Base-by-base conservation (phyloP, 1,140 invertebrate species). In the Spodoptera frugiperda region DNA sequence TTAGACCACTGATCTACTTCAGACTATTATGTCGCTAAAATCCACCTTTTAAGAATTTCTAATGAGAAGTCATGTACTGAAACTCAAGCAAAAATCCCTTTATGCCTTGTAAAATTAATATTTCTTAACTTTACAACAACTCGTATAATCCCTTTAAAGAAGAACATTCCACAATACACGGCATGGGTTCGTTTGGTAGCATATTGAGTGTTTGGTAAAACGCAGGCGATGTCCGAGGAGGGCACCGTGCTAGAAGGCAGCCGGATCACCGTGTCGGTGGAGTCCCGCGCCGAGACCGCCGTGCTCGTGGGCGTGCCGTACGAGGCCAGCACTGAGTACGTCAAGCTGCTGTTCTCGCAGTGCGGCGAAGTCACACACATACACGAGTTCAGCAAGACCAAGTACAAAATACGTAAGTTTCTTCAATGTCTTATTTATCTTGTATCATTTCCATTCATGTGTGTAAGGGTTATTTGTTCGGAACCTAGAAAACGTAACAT, bases 311-410 rank as follows among this genome's bases (percentile, higher is more conserved):
- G 92, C 72, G 92, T 93, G 73, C 91, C 91, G 1, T 91, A 92
- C 82, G 92, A 93, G 85, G 92, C 92, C 51, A 84, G 85, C 87
- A 91, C 85, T 0, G 90, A 92, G 75, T 93, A 93, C 82, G 92
- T 93, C 77, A 84, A 84, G 6, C 81, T 86, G 53, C 85, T 93
- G 80, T 93, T 93, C 86, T 73, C 86, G 30, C 87, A 92, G 85
- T 93, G 92, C 83, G 92, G 92, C 63, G 88, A 89, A 6, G 87
- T 93, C 33, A 84, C 90, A 19, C 91, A 92, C 70, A 89, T 93
- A 84, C 92, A 93, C 77, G 92, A 93, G 89, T 93, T 93, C 89
- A 93, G 89, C 91, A 93, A 93, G 87, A 91, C 91, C 76, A 93
- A 93, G 83, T 93, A 92, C 77, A 93, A 93, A 86, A 93, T 93